A percentile compares a stretch with the other conserved stretches of the same genome.
Conservation (phyloP, 2,888 invertebrate species). For the Heliconius erato region DNA sequence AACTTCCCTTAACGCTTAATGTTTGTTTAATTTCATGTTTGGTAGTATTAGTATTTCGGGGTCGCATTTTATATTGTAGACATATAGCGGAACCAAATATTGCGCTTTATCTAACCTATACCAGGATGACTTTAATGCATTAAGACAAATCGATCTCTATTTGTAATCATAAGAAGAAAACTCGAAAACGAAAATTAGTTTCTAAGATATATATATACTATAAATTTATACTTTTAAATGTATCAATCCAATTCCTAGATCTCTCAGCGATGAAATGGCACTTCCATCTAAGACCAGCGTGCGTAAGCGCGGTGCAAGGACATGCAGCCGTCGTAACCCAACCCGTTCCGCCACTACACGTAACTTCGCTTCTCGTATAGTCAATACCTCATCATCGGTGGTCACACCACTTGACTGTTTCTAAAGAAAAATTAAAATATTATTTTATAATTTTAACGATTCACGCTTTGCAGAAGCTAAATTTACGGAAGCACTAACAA, state of each 20-base stretch:
- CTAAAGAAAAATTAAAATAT: slow-evolving; percentile 57
- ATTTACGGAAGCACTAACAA: neutral
- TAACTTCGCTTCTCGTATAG: slow-evolving; percentile 86
- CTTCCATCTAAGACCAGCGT: slow-evolving; percentile 89
- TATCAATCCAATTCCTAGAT: slow-evolving; percentile 88
- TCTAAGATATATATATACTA: neutral
- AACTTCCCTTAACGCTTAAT: too few species aligned
- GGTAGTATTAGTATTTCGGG: too few species aligned
- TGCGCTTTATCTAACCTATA: too few species aligned
- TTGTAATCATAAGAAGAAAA: too few species aligned
- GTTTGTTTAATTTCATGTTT: too few species aligned
- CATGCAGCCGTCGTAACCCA: slow-evolving; percentile 87
- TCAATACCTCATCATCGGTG: slow-evolving; percentile 77
- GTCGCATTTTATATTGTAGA: too few species aligned
- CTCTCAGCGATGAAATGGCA: slow-evolving; percentile 87
- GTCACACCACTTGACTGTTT: slow-evolving; percentile 79
- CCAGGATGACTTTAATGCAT: too few species aligned
- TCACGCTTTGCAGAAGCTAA: neutral
- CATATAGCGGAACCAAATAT: too few species aligned
- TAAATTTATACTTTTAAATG: slow-evolving; percentile 79
- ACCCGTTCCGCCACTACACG: slow-evolving; percentile 88
- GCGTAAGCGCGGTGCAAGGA: slow-evolving; percentile 87
- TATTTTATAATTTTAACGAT: neutral
- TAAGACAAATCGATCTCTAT: too few species aligned
- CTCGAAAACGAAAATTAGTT: neutral